Conservation (phyloP, 2,797 vertebrate genomes). For the Epinephelus coioides region DNA sequence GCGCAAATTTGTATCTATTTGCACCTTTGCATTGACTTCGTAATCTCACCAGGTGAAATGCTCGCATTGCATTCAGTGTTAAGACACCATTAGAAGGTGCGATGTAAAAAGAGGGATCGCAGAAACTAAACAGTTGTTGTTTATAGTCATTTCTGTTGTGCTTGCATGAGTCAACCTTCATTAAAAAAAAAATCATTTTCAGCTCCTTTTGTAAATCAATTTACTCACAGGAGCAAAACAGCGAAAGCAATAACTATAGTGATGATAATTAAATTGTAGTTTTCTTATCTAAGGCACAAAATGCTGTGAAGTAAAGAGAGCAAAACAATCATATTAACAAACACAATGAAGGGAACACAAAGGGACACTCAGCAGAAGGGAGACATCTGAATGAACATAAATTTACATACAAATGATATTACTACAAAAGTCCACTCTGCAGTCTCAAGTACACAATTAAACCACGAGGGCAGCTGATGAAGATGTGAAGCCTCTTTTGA, state of each 20-base stretch:
- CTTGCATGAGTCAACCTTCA: not conserved
- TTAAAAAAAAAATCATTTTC: not conserved
- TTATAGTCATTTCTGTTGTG: not conserved
- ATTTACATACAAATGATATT: slow-evolving; percentile 3
- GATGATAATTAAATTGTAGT: not conserved
- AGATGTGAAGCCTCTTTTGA: not conserved
- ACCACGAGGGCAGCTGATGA: not conserved
- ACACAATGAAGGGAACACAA: slow-evolving; percentile 1
- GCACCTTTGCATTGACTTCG: no score
- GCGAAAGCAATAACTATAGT: not conserved
- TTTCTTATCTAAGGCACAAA: slow-evolving; percentile 14
- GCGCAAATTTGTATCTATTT: no score
- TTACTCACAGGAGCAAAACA: not conserved
- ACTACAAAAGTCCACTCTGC: not conserved
- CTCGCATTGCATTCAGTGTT: no score
- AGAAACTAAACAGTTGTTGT: not conserved
- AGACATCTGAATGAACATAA: not conserved
- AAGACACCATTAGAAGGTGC: no score
- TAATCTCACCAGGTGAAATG: no score
- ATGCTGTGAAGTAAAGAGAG: slow-evolving; percentile 8
- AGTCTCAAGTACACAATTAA: slow-evolving; percentile 9
- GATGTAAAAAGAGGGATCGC: not conserved
- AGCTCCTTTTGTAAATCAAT: not conserved
- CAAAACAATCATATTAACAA: slow-evolving; percentile 24
- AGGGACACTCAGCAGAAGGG: slow-evolving; percentile 3